A percentile compares a stretch with the other conserved stretches of the same genome.
Evolutionary conservation across 2,113 vertebrate species (phyloP).

Genomic region (Trachemys scripta): DNA sequence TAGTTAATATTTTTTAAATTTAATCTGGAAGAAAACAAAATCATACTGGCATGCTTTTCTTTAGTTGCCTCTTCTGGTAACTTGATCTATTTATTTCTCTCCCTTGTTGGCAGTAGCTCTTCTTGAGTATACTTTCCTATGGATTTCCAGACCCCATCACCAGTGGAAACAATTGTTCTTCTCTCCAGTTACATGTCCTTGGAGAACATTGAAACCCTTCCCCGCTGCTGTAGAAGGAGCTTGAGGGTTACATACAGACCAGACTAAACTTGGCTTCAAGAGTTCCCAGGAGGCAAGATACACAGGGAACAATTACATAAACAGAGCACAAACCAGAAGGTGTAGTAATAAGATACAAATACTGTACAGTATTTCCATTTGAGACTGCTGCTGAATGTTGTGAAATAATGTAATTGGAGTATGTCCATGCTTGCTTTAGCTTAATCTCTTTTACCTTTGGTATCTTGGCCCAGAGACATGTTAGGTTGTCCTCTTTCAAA

Average conservation of each 20-base stretch:
- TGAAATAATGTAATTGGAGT: neutral
- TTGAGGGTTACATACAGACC: neutral
- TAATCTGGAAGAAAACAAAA: neutral
- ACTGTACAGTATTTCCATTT: neutral
- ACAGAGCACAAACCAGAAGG: neutral
- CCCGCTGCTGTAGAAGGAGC: neutral
- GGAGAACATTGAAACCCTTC: neutral
- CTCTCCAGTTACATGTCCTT: neutral
- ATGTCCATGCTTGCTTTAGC: neutral
- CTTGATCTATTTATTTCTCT: neutral
- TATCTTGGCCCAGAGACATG: neutral
- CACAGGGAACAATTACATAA: neutral
- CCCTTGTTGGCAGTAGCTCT: neutral
- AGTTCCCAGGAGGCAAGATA: neutral
- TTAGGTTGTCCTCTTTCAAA: neutral
- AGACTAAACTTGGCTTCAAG: neutral
- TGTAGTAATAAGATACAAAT: neutral
- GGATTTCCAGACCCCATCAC: neutral
- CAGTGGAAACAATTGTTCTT: neutral
- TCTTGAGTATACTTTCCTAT: neutral
- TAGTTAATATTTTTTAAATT: neutral
- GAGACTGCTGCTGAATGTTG: neutral
- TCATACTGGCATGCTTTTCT: neutral
- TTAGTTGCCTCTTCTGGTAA: neutral
- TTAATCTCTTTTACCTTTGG: neutral